Conservation (phyloP, 2,888 invertebrate genomes). For the Morinoia aosen region DNA sequence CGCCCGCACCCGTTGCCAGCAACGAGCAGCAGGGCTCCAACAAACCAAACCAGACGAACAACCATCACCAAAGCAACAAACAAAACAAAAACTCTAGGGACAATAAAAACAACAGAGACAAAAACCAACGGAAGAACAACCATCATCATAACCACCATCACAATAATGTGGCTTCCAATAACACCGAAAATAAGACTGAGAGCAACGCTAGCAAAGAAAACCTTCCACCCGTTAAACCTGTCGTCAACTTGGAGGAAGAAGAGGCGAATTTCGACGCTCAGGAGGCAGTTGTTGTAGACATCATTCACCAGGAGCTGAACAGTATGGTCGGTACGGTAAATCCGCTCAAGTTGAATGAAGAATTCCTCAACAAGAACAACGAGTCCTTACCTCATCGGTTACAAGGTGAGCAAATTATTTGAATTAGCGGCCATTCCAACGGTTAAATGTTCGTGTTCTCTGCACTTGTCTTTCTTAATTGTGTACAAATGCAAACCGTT, state of each 20-base stretch:
- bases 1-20: constrained; percentile 73
- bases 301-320: constrained; percentile 72
- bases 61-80: constrained; percentile 35
- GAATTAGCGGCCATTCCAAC: not conserved
- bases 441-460: not conserved
- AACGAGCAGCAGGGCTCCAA: constrained; percentile 70
- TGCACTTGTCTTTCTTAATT: not conserved
- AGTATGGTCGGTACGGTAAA: constrained; percentile 75
- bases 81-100: constrained; percentile 39
- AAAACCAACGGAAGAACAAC: constrained; percentile 35
- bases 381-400: constrained; percentile 83
- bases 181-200: constrained; percentile 43
- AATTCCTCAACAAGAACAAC: constrained; percentile 78
- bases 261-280: constrained; percentile 34
- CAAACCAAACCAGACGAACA: constrained; percentile 28
- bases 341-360: constrained; percentile 78
- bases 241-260: constrained; percentile 37
- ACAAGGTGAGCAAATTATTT: constrained; percentile 76
- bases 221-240: not conserved
- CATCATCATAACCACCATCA: constrained; percentile 43
- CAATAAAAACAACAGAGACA: constrained; percentile 43
- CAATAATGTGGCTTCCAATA: constrained; percentile 20
- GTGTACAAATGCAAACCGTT: too few relatives aligned
- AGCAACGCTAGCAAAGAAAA: constrained; percentile 38
- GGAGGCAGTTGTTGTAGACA: constrained; percentile 65